Evolutionary conservation across 2,888 invertebrate species (phyloP), one percentile per base, ranked within the genome.

Genomic region (Drosophila niveifrons): DNA sequence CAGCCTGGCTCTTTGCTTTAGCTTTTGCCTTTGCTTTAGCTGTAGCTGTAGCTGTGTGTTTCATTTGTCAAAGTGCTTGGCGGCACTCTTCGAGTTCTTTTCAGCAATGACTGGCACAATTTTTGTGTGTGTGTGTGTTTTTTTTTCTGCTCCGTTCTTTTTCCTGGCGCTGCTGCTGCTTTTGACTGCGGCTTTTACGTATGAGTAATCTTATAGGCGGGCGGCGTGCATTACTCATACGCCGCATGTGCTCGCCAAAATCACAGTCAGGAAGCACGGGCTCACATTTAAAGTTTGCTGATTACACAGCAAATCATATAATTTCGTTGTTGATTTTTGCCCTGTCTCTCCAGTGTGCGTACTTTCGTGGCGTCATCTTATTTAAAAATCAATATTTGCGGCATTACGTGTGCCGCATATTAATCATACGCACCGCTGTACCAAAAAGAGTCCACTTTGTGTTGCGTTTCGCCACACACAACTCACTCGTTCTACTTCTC

Each of bases 251-350:
- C 63, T 67, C 10, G 39, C 29, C 23, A 23, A 23, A 85, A 85
- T 85, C 85, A 85, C 77, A 39, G 57, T 63, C 13, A 41, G 39
- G 13, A 6, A 36, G 48, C 8, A 44, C 31, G 36, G 18, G 15
- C 64, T 53, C 61, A 63, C 77, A 74, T 77, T 88, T 88, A 82
- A 86, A 86, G 83, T 86, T 86, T 76, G 72, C 82, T 83, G 86
- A 86, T 86, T 86, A 88, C 86, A 86, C 82, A 66, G 88, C 86
- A 83, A 86, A 86, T 86, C 86, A 86, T 86, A 83, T 86, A 88
- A 86, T 86, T 88, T 82, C 74, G 75, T 72, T 83, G 83, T 88
- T 86, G 82, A 83, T 76, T 83, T 79, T 71, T 53, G 39, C 57
- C 41, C 31, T 46, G 52, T 52, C 61, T 56, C 61, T 63, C 11